Evolutionary conservation across 1,140 invertebrate species (phyloP).

Genomic region (Sarcophaga bullata): DNA sequence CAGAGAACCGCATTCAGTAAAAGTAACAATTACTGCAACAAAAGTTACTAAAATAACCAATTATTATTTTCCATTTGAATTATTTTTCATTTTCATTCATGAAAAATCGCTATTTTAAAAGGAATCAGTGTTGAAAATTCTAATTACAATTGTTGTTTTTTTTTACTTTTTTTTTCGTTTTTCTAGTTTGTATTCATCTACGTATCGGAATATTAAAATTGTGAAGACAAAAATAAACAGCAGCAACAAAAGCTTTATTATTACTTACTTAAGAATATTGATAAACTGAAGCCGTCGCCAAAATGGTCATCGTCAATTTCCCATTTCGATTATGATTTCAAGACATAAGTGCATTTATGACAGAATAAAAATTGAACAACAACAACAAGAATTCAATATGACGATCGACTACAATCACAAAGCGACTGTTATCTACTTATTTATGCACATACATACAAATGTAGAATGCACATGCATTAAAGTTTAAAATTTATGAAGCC

Average conservation of each 20-base stretch:
- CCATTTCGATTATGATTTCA: conserved; percentile 39
- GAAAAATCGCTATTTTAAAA: neutral
- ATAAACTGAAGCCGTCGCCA: conserved; percentile 26
- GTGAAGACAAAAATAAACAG: neutral
- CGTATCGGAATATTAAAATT: neutral
- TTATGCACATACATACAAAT: neutral
- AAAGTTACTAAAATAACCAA: too few species aligned
- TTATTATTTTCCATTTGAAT: too few species aligned
- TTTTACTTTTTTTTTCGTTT: neutral
- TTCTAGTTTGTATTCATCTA: neutral
- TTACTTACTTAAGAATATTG: conserved; percentile 35
- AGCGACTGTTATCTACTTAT: neutral
- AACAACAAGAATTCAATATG: neutral
- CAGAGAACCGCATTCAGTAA: too few species aligned
- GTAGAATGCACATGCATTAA: conserved; percentile 23
- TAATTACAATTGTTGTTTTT: neutral
- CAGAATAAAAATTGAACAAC: conserved; percentile 21
- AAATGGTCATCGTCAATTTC: conserved; percentile 20
- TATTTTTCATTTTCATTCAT: too few species aligned
- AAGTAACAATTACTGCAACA: too few species aligned
- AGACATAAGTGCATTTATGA: neutral
- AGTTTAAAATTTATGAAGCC: conserved; percentile 36
- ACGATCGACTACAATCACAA: too few species aligned
- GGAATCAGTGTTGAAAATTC: neutral
- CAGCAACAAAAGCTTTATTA: conserved; percentile 25